phyloP scores from a whole-genome alignment of 2,797 vertebrate species.

The Pogoniulus pusillus region DNA sequence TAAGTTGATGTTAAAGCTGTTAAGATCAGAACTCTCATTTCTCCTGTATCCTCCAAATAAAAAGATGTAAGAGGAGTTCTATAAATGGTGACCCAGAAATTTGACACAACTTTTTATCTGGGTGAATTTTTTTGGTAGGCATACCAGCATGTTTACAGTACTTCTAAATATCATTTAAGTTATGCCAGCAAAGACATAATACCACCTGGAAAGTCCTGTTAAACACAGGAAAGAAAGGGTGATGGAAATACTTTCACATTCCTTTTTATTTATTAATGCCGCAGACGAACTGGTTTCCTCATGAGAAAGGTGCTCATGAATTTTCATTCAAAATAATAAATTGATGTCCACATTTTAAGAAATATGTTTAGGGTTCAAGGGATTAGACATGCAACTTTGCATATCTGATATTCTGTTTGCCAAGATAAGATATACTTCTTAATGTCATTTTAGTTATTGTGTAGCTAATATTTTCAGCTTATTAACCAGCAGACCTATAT shows the following conservation, averaged over 20 bases:
- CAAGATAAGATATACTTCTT: constrained; percentile 68
- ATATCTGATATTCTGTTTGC: constrained; percentile 65
- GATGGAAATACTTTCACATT: constrained; percentile 66
- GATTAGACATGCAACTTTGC: constrained; percentile 73
- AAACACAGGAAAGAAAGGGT: constrained; percentile 61
- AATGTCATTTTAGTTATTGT: constrained; percentile 36
- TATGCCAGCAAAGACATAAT: constrained; percentile 42
- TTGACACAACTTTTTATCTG: constrained; percentile 1
- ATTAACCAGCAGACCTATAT: constrained; percentile 33
- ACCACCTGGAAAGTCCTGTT: constrained; percentile 7
- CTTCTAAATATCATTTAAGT: constrained; percentile 36
- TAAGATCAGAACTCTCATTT: constrained; percentile 6
- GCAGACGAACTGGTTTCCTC: constrained; percentile 72
- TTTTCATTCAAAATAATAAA: constrained; percentile 81
- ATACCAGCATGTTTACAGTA: neutral
- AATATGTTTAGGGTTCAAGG: constrained; percentile 77
- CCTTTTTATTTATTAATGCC: constrained; percentile 78
- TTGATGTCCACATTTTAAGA: constrained; percentile 77
- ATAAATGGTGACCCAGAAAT: neutral
- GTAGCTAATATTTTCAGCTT: constrained; percentile 27
- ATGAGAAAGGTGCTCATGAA: constrained; percentile 76
- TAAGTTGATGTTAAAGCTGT: neutral
- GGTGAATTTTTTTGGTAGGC: neutral
- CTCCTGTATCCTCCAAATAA: neutral
- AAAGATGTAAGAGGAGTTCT: neutral